A percentile compares a stretch with the other conserved stretches of the same genome.
These are phyloP conservation scores for Sterrhoptilus dennistouni DNA, from an alignment of 2,113 vertebrate species.

Conservation along the genomic window DNA sequence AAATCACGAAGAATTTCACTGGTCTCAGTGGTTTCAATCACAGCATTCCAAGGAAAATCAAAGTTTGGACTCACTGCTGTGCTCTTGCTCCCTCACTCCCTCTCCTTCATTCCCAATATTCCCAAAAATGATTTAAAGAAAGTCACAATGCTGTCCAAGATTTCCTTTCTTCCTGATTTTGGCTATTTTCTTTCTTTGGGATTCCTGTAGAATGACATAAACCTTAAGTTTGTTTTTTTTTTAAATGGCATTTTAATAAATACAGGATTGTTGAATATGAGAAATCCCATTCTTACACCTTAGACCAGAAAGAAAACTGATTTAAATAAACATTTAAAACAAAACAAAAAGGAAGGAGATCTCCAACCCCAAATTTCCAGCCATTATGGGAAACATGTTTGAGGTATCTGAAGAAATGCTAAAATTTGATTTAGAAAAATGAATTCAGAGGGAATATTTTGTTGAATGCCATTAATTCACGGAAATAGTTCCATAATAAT, in stretches of 20 bases:
- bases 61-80: fast-evolving
- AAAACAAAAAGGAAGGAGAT: neutral
- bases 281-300: neutral
- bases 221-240: neutral
- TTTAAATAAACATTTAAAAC: neutral
- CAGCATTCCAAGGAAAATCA: neutral
- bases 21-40: neutral
- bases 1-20: neutral
- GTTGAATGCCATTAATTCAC: neutral
- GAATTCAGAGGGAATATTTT: neutral
- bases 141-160: neutral
- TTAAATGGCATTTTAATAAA: neutral
- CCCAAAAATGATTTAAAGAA: neutral
- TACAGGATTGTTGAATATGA: neutral
- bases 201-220: neutral
- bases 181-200: neutral
- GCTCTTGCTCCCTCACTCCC: neutral
- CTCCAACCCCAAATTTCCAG: neutral
- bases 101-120: neutral
- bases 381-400: neutral
- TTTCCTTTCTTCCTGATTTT: neutral
- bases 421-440: neutral
- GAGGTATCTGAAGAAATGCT: neutral
- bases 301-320: neutral
- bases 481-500: no score